A percentile compares a stretch with the other conserved stretches of the same genome.
These are phyloP conservation scores for Eupelmus urozonus DNA, from an alignment of 2,888 invertebrate genomes.

Conservation along the genomic window DNA sequence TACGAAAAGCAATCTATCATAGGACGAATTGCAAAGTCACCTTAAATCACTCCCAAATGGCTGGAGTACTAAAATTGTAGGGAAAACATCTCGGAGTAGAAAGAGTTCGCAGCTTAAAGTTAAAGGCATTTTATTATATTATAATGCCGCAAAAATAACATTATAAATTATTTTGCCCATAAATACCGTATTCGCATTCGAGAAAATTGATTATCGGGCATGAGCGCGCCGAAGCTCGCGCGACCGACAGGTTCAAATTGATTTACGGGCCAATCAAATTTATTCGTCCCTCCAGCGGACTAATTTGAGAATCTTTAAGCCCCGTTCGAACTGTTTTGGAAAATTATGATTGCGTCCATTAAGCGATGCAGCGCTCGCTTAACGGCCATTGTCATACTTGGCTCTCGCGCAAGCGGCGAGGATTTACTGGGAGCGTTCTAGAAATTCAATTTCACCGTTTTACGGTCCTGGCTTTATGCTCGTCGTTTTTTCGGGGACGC, in stretches of 20 bases:
- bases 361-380: slow-evolving; percentile 24
- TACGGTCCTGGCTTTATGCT: slow-evolving; percentile 28
- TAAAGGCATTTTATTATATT: slow-evolving; percentile 35
- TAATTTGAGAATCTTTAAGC: slow-evolving; percentile 32
- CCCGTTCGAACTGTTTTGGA: slow-evolving; percentile 47
- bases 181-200: slow-evolving; percentile 1
- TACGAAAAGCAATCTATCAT: no score
- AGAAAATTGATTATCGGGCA: slow-evolving; percentile 50
- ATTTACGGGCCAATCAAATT: slow-evolving; percentile 56
- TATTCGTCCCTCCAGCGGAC: slow-evolving; percentile 15
- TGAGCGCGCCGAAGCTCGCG: slow-evolving; percentile 2
- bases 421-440: slow-evolving; percentile 47
- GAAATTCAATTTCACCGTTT: slow-evolving; percentile 53
- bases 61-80: background rate
- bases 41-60: background rate
- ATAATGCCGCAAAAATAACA: slow-evolving; percentile 42
- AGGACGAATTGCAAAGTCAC: background rate
- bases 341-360: slow-evolving; percentile 56
- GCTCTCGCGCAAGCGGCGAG: no score
- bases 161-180: slow-evolving; percentile 48
- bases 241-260: slow-evolving; percentile 33
- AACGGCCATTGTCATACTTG: slow-evolving; percentile 27
- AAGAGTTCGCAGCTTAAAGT: background rate
- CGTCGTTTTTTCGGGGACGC: slow-evolving; percentile 9
- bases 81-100: background rate